Evolutionary conservation across 2,888 invertebrate genomes (phyloP).

Genomic region (Apotomis capreana): DNA sequence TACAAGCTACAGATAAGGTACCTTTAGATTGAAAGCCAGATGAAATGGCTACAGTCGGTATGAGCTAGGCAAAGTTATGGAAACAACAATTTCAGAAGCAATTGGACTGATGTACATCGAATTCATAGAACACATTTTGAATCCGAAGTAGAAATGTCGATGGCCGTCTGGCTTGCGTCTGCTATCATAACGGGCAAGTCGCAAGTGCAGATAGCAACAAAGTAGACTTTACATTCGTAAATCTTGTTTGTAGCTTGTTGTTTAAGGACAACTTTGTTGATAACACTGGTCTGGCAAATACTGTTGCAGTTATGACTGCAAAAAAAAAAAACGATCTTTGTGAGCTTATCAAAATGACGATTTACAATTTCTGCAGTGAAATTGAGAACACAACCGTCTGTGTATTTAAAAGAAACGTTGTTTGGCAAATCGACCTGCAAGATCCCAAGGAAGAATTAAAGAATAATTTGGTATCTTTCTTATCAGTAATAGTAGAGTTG

Average conservation of each 20-base stretch:
- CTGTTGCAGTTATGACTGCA: background rate
- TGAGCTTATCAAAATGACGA: too few species aligned
- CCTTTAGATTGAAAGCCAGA: background rate
- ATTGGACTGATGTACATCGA: background rate
- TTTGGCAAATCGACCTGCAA: too few species aligned
- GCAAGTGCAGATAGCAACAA: slow-evolving; percentile 23
- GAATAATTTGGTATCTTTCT: too few species aligned
- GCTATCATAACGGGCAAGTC: slow-evolving; percentile 16
- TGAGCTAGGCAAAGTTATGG: background rate
- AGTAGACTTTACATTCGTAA: slow-evolving; percentile 1
- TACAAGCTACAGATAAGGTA: background rate
- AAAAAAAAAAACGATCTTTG: background rate
- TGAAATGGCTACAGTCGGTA: background rate
- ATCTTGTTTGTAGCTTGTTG: background rate
- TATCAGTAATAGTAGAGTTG: too few species aligned
- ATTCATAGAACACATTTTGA: background rate
- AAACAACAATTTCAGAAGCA: background rate
- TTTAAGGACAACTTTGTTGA: slow-evolving; percentile 10
- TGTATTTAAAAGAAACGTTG: too few species aligned
- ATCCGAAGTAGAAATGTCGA: slow-evolving; percentile 13
- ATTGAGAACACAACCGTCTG: too few species aligned
- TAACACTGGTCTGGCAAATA: background rate
- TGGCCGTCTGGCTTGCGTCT: slow-evolving; percentile 30
- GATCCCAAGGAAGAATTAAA: too few species aligned
- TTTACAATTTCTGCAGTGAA: too few species aligned